A percentile compares a stretch with the other conserved stretches of the same genome.
phyloP scores from a whole-genome alignment of 2,797 vertebrate genomes.

The Perodicticus potto region DNA sequence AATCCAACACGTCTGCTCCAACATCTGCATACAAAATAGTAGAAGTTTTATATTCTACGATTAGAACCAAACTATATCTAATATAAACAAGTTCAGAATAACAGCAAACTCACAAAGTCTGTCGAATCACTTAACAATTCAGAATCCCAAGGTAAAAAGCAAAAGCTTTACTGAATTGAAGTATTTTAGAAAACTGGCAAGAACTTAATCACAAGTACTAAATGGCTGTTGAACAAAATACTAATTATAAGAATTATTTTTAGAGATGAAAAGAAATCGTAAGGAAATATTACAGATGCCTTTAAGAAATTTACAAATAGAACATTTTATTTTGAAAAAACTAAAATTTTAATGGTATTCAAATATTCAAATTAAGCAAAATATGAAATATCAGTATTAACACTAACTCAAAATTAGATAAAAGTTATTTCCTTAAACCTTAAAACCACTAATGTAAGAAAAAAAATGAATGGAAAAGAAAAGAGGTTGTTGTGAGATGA shows the following conservation, averaged over 20 bases:
- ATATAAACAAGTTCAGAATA: slow-evolving; percentile 55
- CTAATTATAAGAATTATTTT: slow-evolving; percentile 52
- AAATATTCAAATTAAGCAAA: slow-evolving; percentile 52
- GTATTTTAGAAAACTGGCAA: neutral
- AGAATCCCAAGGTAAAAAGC: neutral
- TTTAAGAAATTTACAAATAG: slow-evolving; percentile 16
- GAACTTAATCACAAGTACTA: slow-evolving; percentile 48
- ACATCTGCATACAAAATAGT: slow-evolving; percentile 90
- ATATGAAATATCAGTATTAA: neutral
- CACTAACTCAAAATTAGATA: slow-evolving; percentile 24
- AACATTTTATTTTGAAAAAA: slow-evolving; percentile 49
- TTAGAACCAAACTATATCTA: slow-evolving; percentile 25
- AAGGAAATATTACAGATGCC: neutral
- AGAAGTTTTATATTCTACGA: slow-evolving; percentile 23
- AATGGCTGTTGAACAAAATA: neutral
- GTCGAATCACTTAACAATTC: neutral
- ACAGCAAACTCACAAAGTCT: neutral
- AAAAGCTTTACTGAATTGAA: slow-evolving; percentile 23
- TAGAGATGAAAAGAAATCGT: slow-evolving; percentile 51
- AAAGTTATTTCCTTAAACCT: slow-evolving; percentile 20
- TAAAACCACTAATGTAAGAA: slow-evolving; percentile 53
- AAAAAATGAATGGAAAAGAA: slow-evolving; percentile 47
- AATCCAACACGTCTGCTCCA: slow-evolving; percentile 97
- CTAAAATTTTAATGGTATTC: slow-evolving; percentile 47
- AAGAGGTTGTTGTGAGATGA: neutral